A percentile compares a stretch with the other conserved stretches of the same genome.
phyloP scores from a whole-genome alignment of 2,113 vertebrate genomes.

The Ciconia maguari region DNA sequence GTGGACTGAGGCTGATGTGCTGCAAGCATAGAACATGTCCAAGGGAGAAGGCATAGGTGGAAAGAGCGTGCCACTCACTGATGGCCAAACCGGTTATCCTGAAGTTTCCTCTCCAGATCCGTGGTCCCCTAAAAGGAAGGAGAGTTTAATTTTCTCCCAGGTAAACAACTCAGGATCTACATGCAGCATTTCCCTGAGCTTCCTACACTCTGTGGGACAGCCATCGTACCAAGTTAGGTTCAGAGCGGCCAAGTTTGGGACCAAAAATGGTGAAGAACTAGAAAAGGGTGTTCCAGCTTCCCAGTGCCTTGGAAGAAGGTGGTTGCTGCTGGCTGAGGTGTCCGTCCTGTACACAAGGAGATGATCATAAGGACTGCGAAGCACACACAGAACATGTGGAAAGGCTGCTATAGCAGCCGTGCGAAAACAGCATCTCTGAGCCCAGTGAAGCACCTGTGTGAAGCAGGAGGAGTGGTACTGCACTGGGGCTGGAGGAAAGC shows the following conservation, averaged over 20 bases:
- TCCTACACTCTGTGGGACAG: neutral
- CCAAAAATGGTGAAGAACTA: neutral
- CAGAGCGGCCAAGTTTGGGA: neutral
- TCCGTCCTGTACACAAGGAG: neutral
- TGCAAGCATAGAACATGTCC: neutral
- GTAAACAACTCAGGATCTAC: neutral
- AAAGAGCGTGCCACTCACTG: neutral
- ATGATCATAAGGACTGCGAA: neutral
- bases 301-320: neutral
- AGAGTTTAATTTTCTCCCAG: neutral
- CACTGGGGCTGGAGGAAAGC: neutral
- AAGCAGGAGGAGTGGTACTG: neutral
- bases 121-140: neutral
- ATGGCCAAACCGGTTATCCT: neutral
- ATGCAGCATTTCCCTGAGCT: neutral
- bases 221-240: accelerated
- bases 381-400: neutral
- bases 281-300: neutral
- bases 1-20: neutral
- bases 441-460: neutral
- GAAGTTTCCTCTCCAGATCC: neutral
- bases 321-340: neutral
- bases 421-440: neutral
- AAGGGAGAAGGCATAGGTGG: neutral
- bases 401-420: accelerated